These are phyloP conservation scores for Nothobranchius furzeri DNA, from an alignment of 2,113 vertebrate genomes.

Conservation along the genomic window DNA sequence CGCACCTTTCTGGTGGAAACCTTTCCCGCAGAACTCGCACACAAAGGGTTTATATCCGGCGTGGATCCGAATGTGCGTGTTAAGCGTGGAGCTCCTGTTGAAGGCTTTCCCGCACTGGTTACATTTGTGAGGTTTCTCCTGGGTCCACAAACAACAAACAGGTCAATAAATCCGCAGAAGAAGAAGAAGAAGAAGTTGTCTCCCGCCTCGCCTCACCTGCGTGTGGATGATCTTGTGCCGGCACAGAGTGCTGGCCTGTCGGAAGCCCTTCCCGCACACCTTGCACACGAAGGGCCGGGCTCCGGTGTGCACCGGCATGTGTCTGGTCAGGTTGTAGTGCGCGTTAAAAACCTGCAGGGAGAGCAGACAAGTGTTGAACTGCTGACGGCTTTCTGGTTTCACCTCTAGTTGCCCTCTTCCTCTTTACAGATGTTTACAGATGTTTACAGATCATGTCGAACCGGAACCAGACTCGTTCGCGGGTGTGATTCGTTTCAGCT, in stretches of 20 bases:
- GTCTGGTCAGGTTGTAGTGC: conserved; percentile 97
- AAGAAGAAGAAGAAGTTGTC: no score
- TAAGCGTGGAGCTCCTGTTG: conserved; percentile 97
- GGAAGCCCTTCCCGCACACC: conserved; percentile 95
- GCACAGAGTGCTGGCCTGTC: conserved; percentile 96
- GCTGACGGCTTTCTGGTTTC: no score
- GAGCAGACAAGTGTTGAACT: no score
- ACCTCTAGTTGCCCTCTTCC: no score
- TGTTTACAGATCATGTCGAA: no score
- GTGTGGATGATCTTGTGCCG: conserved; percentile 98
- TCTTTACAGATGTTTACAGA: no score
- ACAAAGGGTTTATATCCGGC: conserved; percentile 98
- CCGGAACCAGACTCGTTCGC: no score
- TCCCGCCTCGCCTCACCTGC: conserved; percentile 79
- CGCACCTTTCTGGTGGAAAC: conserved; percentile 99
- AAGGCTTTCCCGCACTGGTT: conserved; percentile 99
- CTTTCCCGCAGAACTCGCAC: conserved; percentile 98
- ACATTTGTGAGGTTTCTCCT: conserved; percentile 98
- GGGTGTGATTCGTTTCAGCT: no score
- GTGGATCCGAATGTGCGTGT: conserved; percentile 98
- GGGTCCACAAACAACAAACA: conserved; percentile 13
- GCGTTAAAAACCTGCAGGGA: conserved; percentile 88
- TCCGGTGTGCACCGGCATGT: conserved; percentile 98
- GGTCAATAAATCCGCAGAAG: background rate
- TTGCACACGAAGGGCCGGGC: conserved; percentile 97